phyloP scores from a whole-genome alignment of 2,797 vertebrate species.

The Propithecus perrieri region DNA sequence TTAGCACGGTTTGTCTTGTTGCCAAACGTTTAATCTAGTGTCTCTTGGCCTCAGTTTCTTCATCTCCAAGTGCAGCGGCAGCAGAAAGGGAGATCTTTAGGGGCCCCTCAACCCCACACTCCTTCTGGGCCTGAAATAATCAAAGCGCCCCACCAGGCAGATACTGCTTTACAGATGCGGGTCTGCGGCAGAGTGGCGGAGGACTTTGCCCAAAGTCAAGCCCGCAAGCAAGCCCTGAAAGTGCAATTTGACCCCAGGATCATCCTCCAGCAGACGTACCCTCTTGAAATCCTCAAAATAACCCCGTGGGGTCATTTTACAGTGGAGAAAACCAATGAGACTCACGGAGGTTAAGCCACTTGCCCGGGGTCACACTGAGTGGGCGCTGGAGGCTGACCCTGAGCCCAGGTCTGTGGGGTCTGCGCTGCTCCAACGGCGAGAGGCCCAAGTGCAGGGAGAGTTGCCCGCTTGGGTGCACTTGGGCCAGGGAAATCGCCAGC shows the following conservation, averaged over 20 bases:
- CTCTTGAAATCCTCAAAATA: neutral
- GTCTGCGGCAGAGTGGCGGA: too few species aligned
- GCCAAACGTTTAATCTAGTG: neutral
- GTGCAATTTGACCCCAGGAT: neutral
- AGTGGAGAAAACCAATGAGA: too few species aligned
- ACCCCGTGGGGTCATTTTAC: neutral
- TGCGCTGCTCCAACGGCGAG: accelerated
- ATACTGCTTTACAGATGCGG: too few species aligned
- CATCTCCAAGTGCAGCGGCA: neutral
- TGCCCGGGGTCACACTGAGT: too few species aligned
- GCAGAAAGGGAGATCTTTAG: neutral
- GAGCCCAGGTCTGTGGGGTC: neutral
- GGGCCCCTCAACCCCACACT: neutral
- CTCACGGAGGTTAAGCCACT: too few species aligned
- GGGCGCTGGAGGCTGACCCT: neutral
- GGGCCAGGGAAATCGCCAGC: neutral
- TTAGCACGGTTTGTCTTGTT: neutral
- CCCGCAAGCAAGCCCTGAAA: neutral
- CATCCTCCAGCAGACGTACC: accelerated
- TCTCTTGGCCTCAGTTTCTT: neutral
- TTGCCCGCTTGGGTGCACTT: too few species aligned
- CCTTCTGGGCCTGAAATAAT: neutral
- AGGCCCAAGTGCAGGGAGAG: neutral
- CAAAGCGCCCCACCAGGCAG: neutral
- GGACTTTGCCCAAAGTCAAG: too few species aligned